phyloP scores from a whole-genome alignment of 2,797 vertebrate genomes.

The Prunella strophiata region DNA sequence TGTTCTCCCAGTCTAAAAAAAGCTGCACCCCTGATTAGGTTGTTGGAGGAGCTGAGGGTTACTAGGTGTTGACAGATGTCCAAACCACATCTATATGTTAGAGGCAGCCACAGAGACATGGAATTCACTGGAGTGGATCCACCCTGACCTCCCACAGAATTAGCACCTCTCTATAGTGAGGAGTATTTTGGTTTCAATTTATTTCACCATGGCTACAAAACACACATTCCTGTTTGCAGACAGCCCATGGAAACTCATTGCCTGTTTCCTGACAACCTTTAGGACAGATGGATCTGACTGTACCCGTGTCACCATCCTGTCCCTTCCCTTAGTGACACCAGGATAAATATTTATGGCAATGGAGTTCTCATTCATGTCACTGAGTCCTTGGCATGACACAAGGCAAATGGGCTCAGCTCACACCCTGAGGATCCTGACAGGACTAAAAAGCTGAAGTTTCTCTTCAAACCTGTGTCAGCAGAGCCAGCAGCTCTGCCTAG shows the following conservation, averaged over 20 bases:
- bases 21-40: not conserved
- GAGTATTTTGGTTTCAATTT: conserved; percentile 32
- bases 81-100: not conserved
- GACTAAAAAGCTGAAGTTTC: not conserved
- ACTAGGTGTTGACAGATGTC: not conserved
- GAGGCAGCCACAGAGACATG: not conserved
- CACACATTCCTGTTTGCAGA: not conserved
- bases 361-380: not conserved
- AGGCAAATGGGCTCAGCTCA: not conserved
- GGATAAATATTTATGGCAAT: conserved; percentile 48
- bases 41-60: not conserved
- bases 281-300: not conserved
- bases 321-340: conserved; percentile 10
- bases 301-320: not conserved
- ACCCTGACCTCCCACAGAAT: conserved; percentile 15
- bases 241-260: not conserved
- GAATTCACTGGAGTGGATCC: conserved; percentile 19
- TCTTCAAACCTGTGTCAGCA: not conserved
- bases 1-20: conserved; percentile 13
- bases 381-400: not conserved
- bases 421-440: not conserved
- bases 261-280: conserved; percentile 19
- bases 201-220: conserved; percentile 54
- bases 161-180: not conserved
- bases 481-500: not conserved